Base-by-base conservation (phyloP, 2,113 vertebrate species). In the Pseudorectes ferrugineus region DNA sequence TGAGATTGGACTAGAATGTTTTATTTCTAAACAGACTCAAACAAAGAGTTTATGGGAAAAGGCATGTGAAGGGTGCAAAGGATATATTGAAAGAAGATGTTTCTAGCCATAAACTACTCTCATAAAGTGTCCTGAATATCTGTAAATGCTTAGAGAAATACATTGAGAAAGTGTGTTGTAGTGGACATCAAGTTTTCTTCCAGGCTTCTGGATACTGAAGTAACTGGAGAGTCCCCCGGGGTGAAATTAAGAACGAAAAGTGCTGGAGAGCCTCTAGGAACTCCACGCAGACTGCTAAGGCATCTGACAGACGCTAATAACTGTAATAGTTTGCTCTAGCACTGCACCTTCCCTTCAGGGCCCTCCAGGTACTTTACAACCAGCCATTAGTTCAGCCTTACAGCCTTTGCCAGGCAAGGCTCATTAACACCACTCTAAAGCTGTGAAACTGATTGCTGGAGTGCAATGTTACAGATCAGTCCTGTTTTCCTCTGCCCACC, bases 241-340 rank as follows among this genome's bases (percentile, higher is more conserved):
- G 43, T 66, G 85, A 89, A 95, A 93, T 74, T 78, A 85, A 81
- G 85, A 89, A 88, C 6, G 3, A 17, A 29, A 82, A 91, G 38
- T 68, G 35, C 62, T 80, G 35, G 20, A 78, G 52, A 88, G 62
- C 24, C 46, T 79, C 61, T 85, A 81, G 70, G 45, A 96, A 54
- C 36, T 22, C 51, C 82, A 46, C 24, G 65, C 22, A n/a, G 45
- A 45, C 55, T 94, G 15, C 87, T 79, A 66, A 96, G 84, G 94
- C 71, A 74, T 80, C 77, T 91, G 93, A 83, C 76, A 96, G 70
- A 71, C 49, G 38, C 36, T 82, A 79, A 68, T 80, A 91, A 93
- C 58, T 29, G 16, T 88, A 94, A 68, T 78, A 61, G 35, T 83
- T 93, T 45, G 38, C 63, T 81, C 61, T 94, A 79, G 45, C 58